Base-by-base conservation (phyloP, 2,113 vertebrate species). In the Cariama cristata region DNA sequence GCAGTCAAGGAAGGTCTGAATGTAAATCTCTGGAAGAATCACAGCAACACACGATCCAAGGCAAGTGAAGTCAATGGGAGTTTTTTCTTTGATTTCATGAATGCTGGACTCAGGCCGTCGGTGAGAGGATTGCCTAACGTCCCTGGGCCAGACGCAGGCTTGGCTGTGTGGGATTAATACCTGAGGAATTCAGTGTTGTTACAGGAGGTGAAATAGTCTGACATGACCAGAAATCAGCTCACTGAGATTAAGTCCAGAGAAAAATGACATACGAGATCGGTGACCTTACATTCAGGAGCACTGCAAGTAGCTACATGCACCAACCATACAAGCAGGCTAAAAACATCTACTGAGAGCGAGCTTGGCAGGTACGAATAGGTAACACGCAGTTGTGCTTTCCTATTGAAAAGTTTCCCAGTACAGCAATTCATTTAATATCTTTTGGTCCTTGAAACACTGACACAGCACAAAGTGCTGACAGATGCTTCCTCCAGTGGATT, bases 291-390 rank as follows among this genome's bases (percentile, higher is more conserved):
- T 53, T 62, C 35, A 79, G 44, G 62, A 90, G 27, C 66, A 33
- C 47, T 56, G 26, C 35, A 94, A 82, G 40, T 9, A 88, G 44
- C 16, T 49, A 67, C 85, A 63, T 1, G 5, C 2, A 7, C 17
- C 1, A 0, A 90, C 79, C 12, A 40, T 6, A 2, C 1, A 27
- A 95, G 23, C 1, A 1, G 18, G n/a, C 50, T 17, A 4, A 81
- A 75, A 75, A 60, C 56, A 55, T 16, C 58, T 33, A 45, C 6
- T 0, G 0, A 73, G 33, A 83, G 81, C 3, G 7, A 79, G 49
- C 53, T 6, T 79, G 62, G 49, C 28, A 56, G 58, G 12, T 32
- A 15, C 18, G 27, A 85, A 35, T 2, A 79, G 40, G 12, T 27
- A 69, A 68, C 42, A 64, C 5, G 5, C 13, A 0, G 5, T 7